These are phyloP conservation scores for Borostomias antarcticus DNA, from an alignment of 2,797 vertebrate genomes.

Conservation along the genomic window DNA sequence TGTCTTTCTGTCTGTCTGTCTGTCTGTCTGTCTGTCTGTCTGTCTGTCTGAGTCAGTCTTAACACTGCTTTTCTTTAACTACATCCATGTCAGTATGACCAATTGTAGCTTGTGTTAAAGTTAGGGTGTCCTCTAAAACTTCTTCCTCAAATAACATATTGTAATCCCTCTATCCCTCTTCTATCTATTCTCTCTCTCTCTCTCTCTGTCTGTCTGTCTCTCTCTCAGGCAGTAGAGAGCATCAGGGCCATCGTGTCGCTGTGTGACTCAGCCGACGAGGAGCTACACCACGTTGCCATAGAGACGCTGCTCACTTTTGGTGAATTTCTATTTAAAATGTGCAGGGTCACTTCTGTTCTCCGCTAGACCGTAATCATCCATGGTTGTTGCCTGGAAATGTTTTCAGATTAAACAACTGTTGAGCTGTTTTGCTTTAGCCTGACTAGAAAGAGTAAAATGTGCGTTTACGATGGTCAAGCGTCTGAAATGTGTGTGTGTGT, in stretches of 20 bases:
- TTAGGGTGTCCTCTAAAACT: too few species aligned
- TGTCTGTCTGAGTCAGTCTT: background rate
- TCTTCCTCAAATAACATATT: too few species aligned
- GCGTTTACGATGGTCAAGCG: background rate
- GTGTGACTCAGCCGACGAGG: conserved; percentile 91
- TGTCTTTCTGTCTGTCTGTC: background rate
- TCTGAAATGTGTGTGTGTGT: background rate
- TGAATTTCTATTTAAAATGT: conserved; percentile 64
- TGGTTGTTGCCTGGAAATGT: background rate
- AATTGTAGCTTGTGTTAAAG: too few species aligned
- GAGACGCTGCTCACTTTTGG: conserved; percentile 93
- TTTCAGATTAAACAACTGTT: background rate
- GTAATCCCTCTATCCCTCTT: background rate
- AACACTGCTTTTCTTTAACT: too few species aligned
- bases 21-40: background rate
- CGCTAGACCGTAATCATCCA: background rate
- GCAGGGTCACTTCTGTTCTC: background rate
- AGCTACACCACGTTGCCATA: conserved; percentile 88
- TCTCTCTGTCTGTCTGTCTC: conserved; percentile 9
- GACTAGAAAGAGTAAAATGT: too few species aligned
- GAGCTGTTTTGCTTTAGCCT: background rate
- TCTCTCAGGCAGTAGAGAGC: conserved; percentile 87
- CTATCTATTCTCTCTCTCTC: background rate
- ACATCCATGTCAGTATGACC: too few species aligned
- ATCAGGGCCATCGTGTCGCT: conserved; percentile 86